Percentiles rank a stretch among this genome's conserved stretches.
Conservation (phyloP, 2,113 vertebrate genomes). For the Lota lota region DNA sequence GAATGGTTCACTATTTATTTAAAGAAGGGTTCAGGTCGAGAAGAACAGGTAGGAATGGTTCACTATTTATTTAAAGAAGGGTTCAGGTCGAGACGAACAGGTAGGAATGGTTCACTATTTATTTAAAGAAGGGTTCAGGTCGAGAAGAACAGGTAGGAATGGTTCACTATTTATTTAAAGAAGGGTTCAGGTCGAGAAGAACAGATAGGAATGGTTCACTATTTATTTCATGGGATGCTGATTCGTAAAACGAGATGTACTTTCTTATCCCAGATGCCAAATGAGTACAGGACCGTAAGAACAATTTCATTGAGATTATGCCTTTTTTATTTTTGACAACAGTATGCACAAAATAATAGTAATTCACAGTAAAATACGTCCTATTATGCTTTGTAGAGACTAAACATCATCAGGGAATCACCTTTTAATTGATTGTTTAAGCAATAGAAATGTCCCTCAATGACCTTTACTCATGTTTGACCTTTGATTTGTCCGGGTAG, state of each 20-base stretch:
- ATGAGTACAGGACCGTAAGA: too few relatives aligned
- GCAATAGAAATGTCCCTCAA: neutral
- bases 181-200: constrained; percentile 60
- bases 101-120: constrained; percentile 23
- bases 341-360: too few relatives aligned
- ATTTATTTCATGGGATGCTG: neutral
- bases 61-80: constrained; percentile 37
- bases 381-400: too few relatives aligned
- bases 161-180: constrained; percentile 12
- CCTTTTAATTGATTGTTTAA: too few relatives aligned
- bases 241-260: too few relatives aligned
- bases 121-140: constrained; percentile 49
- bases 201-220: constrained; percentile 43
- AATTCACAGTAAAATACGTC: too few relatives aligned
- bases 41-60: constrained; percentile 53
- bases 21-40: constrained; percentile 61
- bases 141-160: constrained; percentile 62
- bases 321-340: too few relatives aligned
- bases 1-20: neutral
- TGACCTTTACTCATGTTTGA: neutral
- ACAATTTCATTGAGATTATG: too few relatives aligned
- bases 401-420: too few relatives aligned
- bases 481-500: constrained; percentile 55
- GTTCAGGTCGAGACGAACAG: constrained; percentile 61
- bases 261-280: too few relatives aligned